Evolutionary conservation across 2,797 vertebrate genomes (phyloP).

Genomic region (Poliocrania exsul): DNA sequence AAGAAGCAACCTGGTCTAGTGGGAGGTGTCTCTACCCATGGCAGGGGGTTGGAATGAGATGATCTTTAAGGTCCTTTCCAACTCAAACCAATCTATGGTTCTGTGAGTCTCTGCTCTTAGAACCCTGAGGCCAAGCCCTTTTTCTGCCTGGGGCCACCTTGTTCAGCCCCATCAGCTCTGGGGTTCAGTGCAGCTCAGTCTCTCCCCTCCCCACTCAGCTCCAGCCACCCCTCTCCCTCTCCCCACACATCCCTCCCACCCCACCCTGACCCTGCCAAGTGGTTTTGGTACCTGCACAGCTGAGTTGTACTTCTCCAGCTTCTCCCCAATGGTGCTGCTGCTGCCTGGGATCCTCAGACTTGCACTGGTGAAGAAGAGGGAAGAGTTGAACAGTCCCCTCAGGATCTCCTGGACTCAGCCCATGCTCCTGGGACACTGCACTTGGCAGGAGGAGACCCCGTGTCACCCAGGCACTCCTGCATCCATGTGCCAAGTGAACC

Average conservation of each 20-base stretch:
- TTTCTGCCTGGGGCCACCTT: neutral
- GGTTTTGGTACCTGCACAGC: constrained; percentile 84
- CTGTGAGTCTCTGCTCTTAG: neutral
- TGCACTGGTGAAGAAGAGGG: constrained; percentile 72
- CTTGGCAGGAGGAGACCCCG: neutral
- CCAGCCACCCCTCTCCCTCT: neutral
- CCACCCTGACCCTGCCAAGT: neutral
- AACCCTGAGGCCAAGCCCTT: neutral
- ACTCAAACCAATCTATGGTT: neutral
- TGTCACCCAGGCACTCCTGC: neutral
- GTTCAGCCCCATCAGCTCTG: neutral
- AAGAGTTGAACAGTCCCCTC: neutral
- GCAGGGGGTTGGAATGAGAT: neutral
- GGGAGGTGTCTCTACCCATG: neutral
- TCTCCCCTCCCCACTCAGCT: rapidly evolving
- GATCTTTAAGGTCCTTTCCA: neutral
- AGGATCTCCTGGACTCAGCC: neutral
- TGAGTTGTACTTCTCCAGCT: constrained; percentile 88
- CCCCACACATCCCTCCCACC: neutral
- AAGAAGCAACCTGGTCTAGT: neutral
- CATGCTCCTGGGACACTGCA: neutral
- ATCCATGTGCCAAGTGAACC: neutral
- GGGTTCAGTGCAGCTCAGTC: neutral
- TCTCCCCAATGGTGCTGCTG: constrained; percentile 84
- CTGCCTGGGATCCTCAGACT: constrained; percentile 85